Evolutionary conservation across 2,113 vertebrate genomes (phyloP).

Genomic region (Tragelaphus buxtoni): DNA sequence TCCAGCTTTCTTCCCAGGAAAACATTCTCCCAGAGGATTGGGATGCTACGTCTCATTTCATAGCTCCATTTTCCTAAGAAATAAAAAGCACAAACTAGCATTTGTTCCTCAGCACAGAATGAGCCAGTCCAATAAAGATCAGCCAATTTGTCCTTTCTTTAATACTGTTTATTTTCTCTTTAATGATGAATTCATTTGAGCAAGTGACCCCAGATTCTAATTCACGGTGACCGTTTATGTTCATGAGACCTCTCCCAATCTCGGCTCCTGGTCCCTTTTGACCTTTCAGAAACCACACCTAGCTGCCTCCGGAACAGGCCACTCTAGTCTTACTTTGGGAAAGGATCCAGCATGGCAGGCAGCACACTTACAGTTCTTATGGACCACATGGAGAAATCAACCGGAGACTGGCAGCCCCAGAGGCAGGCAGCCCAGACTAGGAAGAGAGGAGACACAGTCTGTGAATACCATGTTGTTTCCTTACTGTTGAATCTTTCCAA

Average conservation of each 20-base stretch:
- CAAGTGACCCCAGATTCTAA: slow-evolving; percentile 71
- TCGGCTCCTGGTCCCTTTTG: neutral
- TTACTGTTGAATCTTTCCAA: neutral
- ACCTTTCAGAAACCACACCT: slow-evolving; percentile 8
- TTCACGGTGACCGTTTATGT: slow-evolving; percentile 63
- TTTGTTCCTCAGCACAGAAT: slow-evolving; percentile 68
- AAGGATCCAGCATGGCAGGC: neutral
- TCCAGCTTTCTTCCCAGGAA: neutral
- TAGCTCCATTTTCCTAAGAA: neutral
- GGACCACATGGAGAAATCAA: neutral
- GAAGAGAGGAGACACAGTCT: neutral
- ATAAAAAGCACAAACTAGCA: slow-evolving; percentile 3
- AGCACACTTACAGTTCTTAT: neutral
- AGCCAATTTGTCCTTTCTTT: slow-evolving; percentile 77
- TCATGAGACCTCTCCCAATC: slow-evolving; percentile 61
- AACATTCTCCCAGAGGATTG: neutral
- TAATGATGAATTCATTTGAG: slow-evolving; percentile 77
- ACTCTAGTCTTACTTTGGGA: slow-evolving; percentile 34
- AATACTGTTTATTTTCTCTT: slow-evolving; percentile 77
- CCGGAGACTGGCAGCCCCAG: neutral
- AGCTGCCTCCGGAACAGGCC: neutral
- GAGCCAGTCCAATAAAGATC: slow-evolving; percentile 67
- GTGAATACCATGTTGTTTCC: neutral
- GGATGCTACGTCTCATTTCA: slow-evolving; percentile 54
- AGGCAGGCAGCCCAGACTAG: neutral